phyloP scores from a whole-genome alignment of 2,888 invertebrate species.

The Odontomyia ornata region DNA sequence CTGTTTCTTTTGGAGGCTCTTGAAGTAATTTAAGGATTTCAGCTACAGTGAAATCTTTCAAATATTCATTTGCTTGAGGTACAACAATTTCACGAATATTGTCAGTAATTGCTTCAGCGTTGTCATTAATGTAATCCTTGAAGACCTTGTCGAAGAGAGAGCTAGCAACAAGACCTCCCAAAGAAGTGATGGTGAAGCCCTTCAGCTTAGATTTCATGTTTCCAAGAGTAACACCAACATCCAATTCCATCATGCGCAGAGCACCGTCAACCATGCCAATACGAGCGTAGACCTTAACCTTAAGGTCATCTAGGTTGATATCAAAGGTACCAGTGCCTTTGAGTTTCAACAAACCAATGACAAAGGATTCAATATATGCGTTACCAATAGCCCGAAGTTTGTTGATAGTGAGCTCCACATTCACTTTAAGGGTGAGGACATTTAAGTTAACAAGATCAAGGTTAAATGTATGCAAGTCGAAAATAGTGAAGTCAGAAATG shows the following conservation, averaged over 20 bases:
- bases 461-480: slow-evolving; percentile 57
- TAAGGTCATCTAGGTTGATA: slow-evolving; percentile 41
- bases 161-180: slow-evolving; percentile 35
- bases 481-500: not conserved
- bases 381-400: slow-evolving; percentile 53
- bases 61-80: not conserved
- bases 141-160: slow-evolving; percentile 36
- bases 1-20: not conserved
- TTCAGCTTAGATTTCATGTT: slow-evolving; percentile 57
- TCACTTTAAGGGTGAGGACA: slow-evolving; percentile 54
- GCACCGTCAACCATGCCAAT: slow-evolving; percentile 42
- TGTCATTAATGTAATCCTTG: not conserved
- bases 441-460: slow-evolving; percentile 55
- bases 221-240: slow-evolving; percentile 55
- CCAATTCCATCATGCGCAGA: slow-evolving; percentile 51
- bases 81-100: slow-evolving; percentile 9
- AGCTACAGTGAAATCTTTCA: slow-evolving; percentile 29
- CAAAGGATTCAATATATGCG: slow-evolving; percentile 54
- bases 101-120: not conserved
- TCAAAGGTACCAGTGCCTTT: slow-evolving; percentile 45
- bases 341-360: slow-evolving; percentile 40
- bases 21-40: slow-evolving; percentile 41
- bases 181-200: slow-evolving; percentile 52
- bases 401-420: slow-evolving; percentile 57
- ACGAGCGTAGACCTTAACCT: slow-evolving; percentile 38